phyloP scores from a whole-genome alignment of 2,113 vertebrate species.

The Carettochelys insculpta region DNA sequence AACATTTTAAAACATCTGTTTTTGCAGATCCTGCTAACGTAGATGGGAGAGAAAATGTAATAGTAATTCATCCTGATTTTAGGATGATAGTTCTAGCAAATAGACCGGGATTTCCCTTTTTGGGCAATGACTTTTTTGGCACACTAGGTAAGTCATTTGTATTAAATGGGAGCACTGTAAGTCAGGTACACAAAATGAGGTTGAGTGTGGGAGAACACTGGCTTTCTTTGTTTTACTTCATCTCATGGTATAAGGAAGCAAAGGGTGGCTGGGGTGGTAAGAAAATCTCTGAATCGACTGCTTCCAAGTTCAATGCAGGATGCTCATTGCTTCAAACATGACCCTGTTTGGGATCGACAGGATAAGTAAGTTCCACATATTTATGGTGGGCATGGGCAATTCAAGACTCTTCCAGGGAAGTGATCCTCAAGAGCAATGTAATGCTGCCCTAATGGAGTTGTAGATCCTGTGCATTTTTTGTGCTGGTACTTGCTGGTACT shows the following conservation, averaged over 20 bases:
- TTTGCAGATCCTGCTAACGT: slow-evolving; percentile 79
- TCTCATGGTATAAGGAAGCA: background rate
- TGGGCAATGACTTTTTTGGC: slow-evolving; percentile 98
- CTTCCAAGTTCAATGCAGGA: background rate
- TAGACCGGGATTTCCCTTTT: slow-evolving; percentile 95
- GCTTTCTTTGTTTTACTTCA: background rate
- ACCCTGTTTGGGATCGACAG: background rate
- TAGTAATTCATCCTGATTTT: slow-evolving; percentile 95
- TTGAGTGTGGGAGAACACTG: background rate
- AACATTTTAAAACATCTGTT: slow-evolving; percentile 49
- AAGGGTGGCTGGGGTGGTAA: background rate
- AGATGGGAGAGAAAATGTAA: slow-evolving; percentile 78
- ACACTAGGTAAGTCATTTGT: slow-evolving; percentile 85
- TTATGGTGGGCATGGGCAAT: background rate
- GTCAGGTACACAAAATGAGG: background rate
- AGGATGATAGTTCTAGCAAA: slow-evolving; percentile 97
- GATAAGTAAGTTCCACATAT: background rate
- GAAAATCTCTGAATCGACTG: background rate
- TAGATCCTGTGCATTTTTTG: no score
- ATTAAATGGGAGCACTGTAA: background rate
- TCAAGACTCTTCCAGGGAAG: background rate
- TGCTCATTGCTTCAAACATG: background rate
- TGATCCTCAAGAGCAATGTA: background rate
- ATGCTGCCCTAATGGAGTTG: background rate
- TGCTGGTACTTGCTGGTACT: no score